A percentile compares a stretch with the other conserved stretches of the same genome.
Evolutionary conservation across 92 coral and sea anemone genomes (phyloP).

Genomic region (Epizoanthus stellaris): DNA sequence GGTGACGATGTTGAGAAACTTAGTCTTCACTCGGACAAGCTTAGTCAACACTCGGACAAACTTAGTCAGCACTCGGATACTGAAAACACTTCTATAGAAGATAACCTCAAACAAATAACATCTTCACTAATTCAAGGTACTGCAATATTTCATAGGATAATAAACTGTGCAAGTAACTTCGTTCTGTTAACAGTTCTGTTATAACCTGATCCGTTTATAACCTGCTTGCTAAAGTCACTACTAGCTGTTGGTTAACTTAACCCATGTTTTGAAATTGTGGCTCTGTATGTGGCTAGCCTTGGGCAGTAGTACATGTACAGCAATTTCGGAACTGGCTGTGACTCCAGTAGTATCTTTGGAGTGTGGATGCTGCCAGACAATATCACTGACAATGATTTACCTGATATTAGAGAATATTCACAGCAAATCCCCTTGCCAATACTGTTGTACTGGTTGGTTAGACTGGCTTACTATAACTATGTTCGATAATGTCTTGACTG

Average conservation of each 20-base stretch:
- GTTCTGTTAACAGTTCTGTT: not conserved
- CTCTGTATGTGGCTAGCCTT: slow-evolving; percentile 1
- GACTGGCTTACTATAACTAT: too few relatives aligned
- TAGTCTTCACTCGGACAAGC: slow-evolving; percentile 68
- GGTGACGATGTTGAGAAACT: slow-evolving; percentile 89
- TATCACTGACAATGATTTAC: too few relatives aligned
- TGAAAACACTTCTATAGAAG: slow-evolving; percentile 45
- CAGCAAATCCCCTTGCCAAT: too few relatives aligned
- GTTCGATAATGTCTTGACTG: too few relatives aligned
- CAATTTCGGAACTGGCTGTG: not conserved
- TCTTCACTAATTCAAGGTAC: slow-evolving; percentile 46
- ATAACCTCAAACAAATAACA: slow-evolving; percentile 50
- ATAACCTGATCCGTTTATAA: slow-evolving; percentile 1
- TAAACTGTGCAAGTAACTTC: slow-evolving; percentile 6
- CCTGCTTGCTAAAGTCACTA: not conserved
- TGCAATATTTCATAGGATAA: slow-evolving; percentile 23
- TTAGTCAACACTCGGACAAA: slow-evolving; percentile 44
- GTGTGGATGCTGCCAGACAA: too few relatives aligned
- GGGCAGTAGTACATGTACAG: not conserved
- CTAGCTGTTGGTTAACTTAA: not conserved
- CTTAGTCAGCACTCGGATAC: slow-evolving; percentile 44
- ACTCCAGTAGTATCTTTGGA: too few relatives aligned
- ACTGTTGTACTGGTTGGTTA: too few relatives aligned
- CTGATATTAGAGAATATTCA: too few relatives aligned
- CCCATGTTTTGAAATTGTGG: slow-evolving; percentile 26